Percentiles rank a stretch among this genome's conserved stretches.
phyloP scores from a whole-genome alignment of 2,113 vertebrate species.

The Orthochromis malagaraziensis region DNA sequence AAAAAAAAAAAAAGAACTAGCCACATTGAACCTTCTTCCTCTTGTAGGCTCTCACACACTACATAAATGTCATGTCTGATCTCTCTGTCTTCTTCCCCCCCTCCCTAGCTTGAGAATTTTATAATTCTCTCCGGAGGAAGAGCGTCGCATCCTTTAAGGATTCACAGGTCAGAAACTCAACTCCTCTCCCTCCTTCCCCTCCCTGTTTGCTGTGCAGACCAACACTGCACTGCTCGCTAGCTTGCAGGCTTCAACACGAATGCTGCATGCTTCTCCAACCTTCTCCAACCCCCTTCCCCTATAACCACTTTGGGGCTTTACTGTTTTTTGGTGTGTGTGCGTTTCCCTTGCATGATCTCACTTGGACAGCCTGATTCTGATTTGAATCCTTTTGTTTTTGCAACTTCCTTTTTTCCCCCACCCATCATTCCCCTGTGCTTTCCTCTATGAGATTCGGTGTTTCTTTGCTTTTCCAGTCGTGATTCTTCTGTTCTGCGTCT shows the following conservation, averaged over 20 bases:
- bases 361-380: slow-evolving; percentile 18
- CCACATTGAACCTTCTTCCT: background rate
- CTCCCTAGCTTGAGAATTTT: slow-evolving; percentile 73
- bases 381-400: slow-evolving; percentile 22
- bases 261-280: slow-evolving; percentile 47
- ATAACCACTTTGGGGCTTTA: slow-evolving; percentile 3
- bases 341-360: slow-evolving; percentile 36
- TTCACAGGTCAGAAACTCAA: slow-evolving; percentile 74
- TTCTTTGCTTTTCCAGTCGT: background rate
- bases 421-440: background rate
- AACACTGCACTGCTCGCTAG: background rate
- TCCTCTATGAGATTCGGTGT: background rate
- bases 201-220: slow-evolving; percentile 5
- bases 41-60: background rate
- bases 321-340: background rate
- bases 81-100: slow-evolving; percentile 56
- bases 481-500: background rate
- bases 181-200: slow-evolving; percentile 6
- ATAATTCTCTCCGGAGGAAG: slow-evolving; percentile 73
- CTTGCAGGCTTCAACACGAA: slow-evolving; percentile 51
- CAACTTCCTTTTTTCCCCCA: background rate
- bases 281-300: background rate
- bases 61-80: slow-evolving; percentile 57
- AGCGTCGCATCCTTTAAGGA: slow-evolving; percentile 68
- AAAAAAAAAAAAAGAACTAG: slow-evolving; percentile 1